Evolutionary conservation across 2,797 vertebrate genomes (phyloP).

Genomic region (Babyrousa celebensis): DNA sequence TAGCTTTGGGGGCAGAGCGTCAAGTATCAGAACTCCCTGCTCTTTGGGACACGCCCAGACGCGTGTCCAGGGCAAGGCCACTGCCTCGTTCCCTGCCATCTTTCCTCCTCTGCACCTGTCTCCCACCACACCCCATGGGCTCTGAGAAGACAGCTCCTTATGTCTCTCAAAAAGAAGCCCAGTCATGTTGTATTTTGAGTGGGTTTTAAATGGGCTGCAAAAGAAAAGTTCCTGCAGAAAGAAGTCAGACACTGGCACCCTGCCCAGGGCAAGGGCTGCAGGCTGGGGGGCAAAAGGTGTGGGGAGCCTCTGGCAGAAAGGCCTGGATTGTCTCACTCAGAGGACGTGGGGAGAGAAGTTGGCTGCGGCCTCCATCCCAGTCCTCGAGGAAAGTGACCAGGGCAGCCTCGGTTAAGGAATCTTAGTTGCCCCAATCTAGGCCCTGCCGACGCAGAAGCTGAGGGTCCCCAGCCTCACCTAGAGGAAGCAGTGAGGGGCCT

Average conservation of each 20-base stretch:
- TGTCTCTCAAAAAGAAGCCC: constrained; percentile 59
- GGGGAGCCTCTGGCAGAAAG: not conserved
- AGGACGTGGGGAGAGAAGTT: not conserved
- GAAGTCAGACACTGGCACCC: not conserved
- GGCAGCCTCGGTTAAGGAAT: not conserved
- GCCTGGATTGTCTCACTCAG: not conserved
- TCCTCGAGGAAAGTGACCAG: not conserved
- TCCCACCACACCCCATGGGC: not conserved
- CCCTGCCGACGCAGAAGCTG: not conserved
- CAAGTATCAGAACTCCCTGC: not conserved
- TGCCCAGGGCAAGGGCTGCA: not conserved
- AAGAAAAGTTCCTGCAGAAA: constrained; percentile 41
- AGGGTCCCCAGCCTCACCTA: not conserved
- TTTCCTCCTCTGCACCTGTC: not conserved
- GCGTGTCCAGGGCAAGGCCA: rapidly evolving
- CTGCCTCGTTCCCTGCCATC: rapidly evolving
- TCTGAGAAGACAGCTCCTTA: constrained; percentile 57
- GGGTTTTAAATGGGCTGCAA: constrained; percentile 59
- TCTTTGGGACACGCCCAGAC: not conserved
- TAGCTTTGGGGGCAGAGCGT: not conserved
- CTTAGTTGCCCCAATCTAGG: not conserved
- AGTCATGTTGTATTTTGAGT: constrained; percentile 74
- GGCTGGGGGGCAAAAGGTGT: not conserved
- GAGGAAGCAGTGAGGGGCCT: not conserved
- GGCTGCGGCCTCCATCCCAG: not conserved